These are phyloP conservation scores for Lutraria lutraria DNA, from an alignment of 2,888 invertebrate species.

Conservation along the genomic window DNA sequence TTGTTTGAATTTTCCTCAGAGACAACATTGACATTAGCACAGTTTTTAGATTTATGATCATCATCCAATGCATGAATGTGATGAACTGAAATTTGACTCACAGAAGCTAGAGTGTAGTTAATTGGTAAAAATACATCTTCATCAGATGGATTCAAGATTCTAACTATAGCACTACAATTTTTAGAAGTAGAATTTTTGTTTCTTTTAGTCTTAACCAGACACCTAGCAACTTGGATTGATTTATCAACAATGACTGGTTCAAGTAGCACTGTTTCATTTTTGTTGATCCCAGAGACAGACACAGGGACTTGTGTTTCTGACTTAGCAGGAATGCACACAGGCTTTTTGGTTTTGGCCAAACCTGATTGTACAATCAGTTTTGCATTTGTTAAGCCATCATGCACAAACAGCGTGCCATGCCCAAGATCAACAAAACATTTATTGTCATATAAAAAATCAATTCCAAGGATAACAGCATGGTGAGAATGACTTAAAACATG, in stretches of 20 bases:
- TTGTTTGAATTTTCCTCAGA: neutral
- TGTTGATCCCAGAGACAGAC: slow-evolving; percentile 1
- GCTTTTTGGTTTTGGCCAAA: slow-evolving; percentile 46
- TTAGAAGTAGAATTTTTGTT: too few relatives aligned
- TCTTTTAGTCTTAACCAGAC: too few relatives aligned
- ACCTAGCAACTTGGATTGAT: slow-evolving; percentile 21
- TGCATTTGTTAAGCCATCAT: slow-evolving; percentile 28
- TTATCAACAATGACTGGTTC: slow-evolving; percentile 21
- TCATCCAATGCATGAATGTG: slow-evolving; percentile 29
- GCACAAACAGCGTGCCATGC: slow-evolving; percentile 21
- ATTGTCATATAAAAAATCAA: slow-evolving; percentile 50
- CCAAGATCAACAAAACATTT: slow-evolving; percentile 46
- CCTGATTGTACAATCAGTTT: slow-evolving; percentile 17
- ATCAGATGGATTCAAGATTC: slow-evolving; percentile 23
- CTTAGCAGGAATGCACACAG: slow-evolving; percentile 26
- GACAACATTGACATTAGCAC: slow-evolving; percentile 26
- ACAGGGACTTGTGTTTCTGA: slow-evolving; percentile 35
- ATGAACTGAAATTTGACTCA: slow-evolving; percentile 26
- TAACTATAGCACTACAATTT: neutral
- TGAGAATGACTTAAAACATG: slow-evolving; percentile 41
- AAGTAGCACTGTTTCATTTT: slow-evolving; percentile 32
- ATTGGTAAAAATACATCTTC: slow-evolving; percentile 36
- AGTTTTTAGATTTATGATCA: neutral
- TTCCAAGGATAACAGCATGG: slow-evolving; percentile 47
- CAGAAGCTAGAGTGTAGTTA: slow-evolving; percentile 45